Evolutionary conservation across 2,888 invertebrate species (phyloP).

Genomic region (Rhamphomyia laevipes): DNA sequence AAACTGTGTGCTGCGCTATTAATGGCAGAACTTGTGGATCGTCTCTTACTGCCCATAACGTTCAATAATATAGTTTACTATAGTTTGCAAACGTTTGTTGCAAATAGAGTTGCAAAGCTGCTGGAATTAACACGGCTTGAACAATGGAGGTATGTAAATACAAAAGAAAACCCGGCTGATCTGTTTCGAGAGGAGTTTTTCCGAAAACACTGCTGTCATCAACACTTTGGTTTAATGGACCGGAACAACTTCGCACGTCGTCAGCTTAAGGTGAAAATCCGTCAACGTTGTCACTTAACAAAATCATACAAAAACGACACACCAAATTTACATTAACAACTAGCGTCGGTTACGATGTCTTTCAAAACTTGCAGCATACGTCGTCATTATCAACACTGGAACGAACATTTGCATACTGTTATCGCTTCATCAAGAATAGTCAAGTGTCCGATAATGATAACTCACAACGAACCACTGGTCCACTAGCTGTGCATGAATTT

Average conservation of each 20-base stretch:
- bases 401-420: background rate
- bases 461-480: background rate
- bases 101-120: slow-evolving; percentile 6
- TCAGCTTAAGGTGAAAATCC: background rate
- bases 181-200: slow-evolving; percentile 1
- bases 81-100: slow-evolving; percentile 8
- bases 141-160: slow-evolving; percentile 7
- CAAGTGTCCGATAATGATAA: background rate
- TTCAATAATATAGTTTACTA: slow-evolving; percentile 1
- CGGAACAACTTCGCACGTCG: background rate
- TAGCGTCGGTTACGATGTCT: background rate
- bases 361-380: background rate
- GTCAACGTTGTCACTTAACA: background rate
- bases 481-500: background rate
- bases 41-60: background rate
- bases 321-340: background rate
- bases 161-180: slow-evolving; percentile 9
- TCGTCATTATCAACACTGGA: background rate
- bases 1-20: slow-evolving; percentile 9
- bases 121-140: slow-evolving; percentile 2
- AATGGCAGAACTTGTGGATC: slow-evolving; percentile 4
- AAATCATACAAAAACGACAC: background rate
- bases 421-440: background rate
- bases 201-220: slow-evolving; percentile 1
- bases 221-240: slow-evolving; percentile 1